phyloP scores from a whole-genome alignment of 2,113 vertebrate species.

The Ophiodon elongatus region DNA sequence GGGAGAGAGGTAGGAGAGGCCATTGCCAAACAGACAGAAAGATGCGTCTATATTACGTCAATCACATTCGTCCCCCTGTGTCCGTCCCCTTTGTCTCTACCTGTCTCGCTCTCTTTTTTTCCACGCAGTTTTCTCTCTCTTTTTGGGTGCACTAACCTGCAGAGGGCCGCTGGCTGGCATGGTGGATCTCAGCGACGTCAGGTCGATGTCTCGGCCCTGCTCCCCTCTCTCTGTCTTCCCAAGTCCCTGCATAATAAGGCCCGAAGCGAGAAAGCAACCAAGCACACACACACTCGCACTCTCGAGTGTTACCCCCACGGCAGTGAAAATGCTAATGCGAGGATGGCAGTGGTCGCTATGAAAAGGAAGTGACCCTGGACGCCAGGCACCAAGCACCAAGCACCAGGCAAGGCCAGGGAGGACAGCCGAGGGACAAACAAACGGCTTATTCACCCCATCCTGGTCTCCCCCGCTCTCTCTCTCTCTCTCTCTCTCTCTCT shows the following conservation, averaged over 20 bases:
- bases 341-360: slow-evolving; percentile 57
- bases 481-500: slow-evolving; percentile 23
- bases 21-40: background rate
- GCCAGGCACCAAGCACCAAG: slow-evolving; percentile 71
- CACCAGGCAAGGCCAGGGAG: slow-evolving; percentile 55
- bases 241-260: slow-evolving; percentile 75
- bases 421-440: slow-evolving; percentile 69
- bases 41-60: background rate
- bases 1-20: background rate
- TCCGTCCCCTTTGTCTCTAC: background rate
- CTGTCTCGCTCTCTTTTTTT: background rate
- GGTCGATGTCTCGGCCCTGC: slow-evolving; percentile 78
- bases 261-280: slow-evolving; percentile 3
- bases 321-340: slow-evolving; percentile 59
- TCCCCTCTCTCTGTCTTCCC: slow-evolving; percentile 78
- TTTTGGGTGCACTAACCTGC: slow-evolving; percentile 72
- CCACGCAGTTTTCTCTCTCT: background rate
- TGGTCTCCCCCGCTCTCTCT: slow-evolving; percentile 16
- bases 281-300: slow-evolving; percentile 28
- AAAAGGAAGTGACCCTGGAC: slow-evolving; percentile 64
- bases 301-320: slow-evolving; percentile 42
- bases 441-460: slow-evolving; percentile 65
- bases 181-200: slow-evolving; percentile 81
- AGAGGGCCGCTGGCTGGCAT: slow-evolving; percentile 79
- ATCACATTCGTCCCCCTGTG: background rate